These are phyloP conservation scores for Ypsolopha sequella DNA, from an alignment of 2,888 invertebrate species.

Conservation along the genomic window DNA sequence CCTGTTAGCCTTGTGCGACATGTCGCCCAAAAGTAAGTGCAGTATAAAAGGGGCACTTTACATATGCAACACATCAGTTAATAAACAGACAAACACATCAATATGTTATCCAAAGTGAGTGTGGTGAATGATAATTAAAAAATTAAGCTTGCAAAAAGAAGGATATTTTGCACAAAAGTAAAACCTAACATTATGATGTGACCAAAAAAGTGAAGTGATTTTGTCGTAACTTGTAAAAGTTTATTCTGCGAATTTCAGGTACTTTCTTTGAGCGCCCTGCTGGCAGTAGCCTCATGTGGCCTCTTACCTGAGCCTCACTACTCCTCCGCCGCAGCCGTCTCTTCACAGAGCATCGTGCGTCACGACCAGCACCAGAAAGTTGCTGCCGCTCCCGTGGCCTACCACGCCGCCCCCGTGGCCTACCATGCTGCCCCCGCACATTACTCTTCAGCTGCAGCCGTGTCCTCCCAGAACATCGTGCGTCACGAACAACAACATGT, in stretches of 20 bases:
- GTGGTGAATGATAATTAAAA: not conserved
- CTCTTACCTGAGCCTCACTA: constrained; percentile 21
- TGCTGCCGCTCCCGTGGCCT: constrained; percentile 15
- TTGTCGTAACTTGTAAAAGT: not conserved
- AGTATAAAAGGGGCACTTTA: constrained; percentile 14
- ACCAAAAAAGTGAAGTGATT: no score
- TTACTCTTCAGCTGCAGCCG: constrained; percentile 12
- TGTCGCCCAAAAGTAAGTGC: constrained; percentile 13
- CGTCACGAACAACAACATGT: no score
- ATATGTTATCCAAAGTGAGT: constrained; percentile 19
- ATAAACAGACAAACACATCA: constrained; percentile 6
- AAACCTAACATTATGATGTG: no score
- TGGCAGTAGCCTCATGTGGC: constrained; percentile 25
- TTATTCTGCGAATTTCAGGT: constrained; percentile 10
- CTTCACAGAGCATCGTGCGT: constrained; percentile 19
- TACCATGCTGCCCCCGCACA: constrained; percentile 16
- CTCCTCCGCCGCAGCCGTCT: constrained; percentile 32
- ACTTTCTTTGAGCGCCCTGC: constrained; percentile 21
- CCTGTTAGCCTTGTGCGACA: constrained; percentile 5
- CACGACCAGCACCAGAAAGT: constrained; percentile 18
- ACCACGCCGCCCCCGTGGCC: constrained; percentile 10
- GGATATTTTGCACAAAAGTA: constrained; percentile 15
- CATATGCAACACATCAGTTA: constrained; percentile 14
- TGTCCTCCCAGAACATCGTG: constrained; percentile 9
- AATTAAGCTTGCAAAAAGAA: not conserved